Base-by-base conservation (phyloP, 2,888 invertebrate species). In the Zaprionus bogoriensis region DNA sequence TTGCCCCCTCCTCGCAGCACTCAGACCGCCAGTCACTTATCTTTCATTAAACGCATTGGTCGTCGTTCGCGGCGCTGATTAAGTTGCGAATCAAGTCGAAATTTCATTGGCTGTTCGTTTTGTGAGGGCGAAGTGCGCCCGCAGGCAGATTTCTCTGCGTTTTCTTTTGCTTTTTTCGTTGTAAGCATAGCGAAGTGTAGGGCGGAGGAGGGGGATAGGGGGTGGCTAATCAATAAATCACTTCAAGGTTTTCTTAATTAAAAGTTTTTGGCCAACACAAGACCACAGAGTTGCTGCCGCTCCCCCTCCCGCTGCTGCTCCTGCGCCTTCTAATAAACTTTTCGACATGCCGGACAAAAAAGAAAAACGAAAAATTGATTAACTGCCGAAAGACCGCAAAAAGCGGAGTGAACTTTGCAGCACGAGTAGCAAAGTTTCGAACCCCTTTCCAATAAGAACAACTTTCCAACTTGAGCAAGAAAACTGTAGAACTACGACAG, bases 181-280 rank as follows among this genome's bases (percentile, higher is more conserved):
- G n/a, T n/a, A n/a, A n/a, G n/a, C n/a, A n/a, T n/a, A n/a, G n/a
- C n/a, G n/a, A n/a, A n/a, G n/a, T n/a, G n/a, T n/a, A n/a, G n/a
- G n/a, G n/a, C n/a, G n/a, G n/a, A n/a, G n/a, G 4, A 9, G 12
- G 9, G 7, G 32, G 28, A 22, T 0, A n/a, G 6, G 9, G 4
- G 32, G 6, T 4, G 62, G 66, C 72, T 86, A 89, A 89, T 89
- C 89, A 83, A 89, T 89, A 89, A 89, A 89, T 89, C 88, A 89
- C 88, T 88, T 88, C 87, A 89, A 88, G 89, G 89, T 87, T 89
- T 89, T 89, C 89, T 89, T 89, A 89, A 89, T 89, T 89, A 89
- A 89, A 89, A 89, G 63, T 88, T 89, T 87, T 77, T 63, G 77
- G 67, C 77, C 71, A 74, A 70, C 76, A 76, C 74, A 75, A 69